Base-by-base conservation (phyloP, 2,888 invertebrate genomes). In the Volucella inanis region DNA sequence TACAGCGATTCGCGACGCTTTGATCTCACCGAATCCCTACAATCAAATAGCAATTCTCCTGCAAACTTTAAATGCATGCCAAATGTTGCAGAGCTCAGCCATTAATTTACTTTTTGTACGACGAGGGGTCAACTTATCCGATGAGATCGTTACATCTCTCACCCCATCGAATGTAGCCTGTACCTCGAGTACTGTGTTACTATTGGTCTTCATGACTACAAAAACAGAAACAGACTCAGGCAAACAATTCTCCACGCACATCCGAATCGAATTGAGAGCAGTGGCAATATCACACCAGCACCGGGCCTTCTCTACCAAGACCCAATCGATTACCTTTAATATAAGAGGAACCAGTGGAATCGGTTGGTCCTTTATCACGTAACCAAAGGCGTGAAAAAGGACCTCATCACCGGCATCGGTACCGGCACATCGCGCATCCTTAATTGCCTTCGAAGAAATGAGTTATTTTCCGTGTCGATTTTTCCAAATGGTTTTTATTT, bases 381-480 rank as follows among this genome's bases (percentile, higher is more conserved):
- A 49, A n/a, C 64, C 85, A 64, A 76, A 85, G 85, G 85, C 85
- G 85, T 85, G 85, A 81, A 85, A 85, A 85, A 85, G 85, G 85
- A 85, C 80, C 80, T 81, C 76, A 81, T 77, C 76, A 61, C 49
- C 18, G 39, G 41, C 61, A 57, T 52, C 55, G 41, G 0, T 41
- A 38, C 14, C 15, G 64, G 38, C 38, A 14, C 49, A 50, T 52
- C 54, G 75, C 47, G 65, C 54, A 57, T 68, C 72, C 72, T 80
- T 85, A 85, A 85, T 85, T 77, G 85, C 80, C 76, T 49, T 85
- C 62, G 77, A 68, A 85, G 80, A 85, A 85, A 85, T 85, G 85
- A 85, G 76, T 85, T 85, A 85, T 80, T 72, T 85, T 76, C 76
- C 72, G 45, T 54, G 54, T 72, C 72, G 76, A 50, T 59, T 1